Evolutionary conservation across 2,797 vertebrate genomes (phyloP).

Genomic region (Eospalax fontanierii): DNA sequence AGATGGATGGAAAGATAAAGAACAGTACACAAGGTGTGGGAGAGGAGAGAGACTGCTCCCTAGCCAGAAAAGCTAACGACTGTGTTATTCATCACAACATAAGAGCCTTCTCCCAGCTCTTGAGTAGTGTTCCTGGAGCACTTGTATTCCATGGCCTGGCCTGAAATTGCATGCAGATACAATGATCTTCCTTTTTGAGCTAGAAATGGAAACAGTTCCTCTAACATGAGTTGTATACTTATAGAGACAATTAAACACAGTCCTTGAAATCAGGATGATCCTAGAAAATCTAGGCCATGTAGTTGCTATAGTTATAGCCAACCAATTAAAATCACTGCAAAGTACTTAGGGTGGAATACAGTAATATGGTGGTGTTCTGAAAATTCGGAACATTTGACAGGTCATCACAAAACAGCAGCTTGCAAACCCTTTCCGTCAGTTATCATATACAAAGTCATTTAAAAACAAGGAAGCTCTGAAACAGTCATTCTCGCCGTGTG

Average conservation of each 20-base stretch:
- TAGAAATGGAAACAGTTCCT: slow-evolving; percentile 58
- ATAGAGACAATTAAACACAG: slow-evolving; percentile 69
- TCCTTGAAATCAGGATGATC: slow-evolving; percentile 73
- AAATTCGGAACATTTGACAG: slow-evolving; percentile 23
- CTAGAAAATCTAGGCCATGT: slow-evolving; percentile 76
- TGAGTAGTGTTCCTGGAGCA: background rate
- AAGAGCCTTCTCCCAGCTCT: background rate
- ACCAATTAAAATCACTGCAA: slow-evolving; percentile 69
- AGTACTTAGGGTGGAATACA: background rate
- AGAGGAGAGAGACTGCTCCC: background rate
- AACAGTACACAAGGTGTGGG: background rate
- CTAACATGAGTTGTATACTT: slow-evolving; percentile 71
- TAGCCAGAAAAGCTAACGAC: slow-evolving; percentile 16
- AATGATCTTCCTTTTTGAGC: slow-evolving; percentile 52
- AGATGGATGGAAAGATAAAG: background rate
- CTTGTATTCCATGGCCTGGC: slow-evolving; percentile 10
- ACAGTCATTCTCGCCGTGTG: background rate
- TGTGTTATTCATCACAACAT: background rate
- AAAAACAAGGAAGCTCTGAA: background rate
- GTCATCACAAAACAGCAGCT: background rate
- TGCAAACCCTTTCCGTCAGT: background rate
- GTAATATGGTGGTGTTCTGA: slow-evolving; percentile 39
- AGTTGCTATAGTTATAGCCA: slow-evolving; percentile 79
- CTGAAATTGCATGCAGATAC: background rate
- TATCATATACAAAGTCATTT: background rate